phyloP scores from a whole-genome alignment of 2,888 invertebrate genomes.

The Pterostichus madidus region DNA sequence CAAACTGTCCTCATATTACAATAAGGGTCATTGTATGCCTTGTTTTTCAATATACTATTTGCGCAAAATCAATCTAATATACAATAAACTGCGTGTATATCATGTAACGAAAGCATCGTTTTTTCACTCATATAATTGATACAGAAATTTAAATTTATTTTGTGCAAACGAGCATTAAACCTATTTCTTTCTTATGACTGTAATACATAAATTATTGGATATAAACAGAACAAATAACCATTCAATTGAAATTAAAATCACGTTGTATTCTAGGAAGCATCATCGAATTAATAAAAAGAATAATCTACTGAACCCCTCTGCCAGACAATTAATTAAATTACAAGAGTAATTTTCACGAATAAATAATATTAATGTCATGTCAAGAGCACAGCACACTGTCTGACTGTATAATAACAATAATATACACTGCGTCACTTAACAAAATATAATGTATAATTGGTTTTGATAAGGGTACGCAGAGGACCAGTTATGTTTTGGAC shows the following conservation, averaged over 20 bases:
- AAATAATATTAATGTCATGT: slow-evolving; percentile 67
- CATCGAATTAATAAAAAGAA: slow-evolving; percentile 46
- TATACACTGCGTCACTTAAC: slow-evolving; percentile 76
- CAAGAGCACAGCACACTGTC: slow-evolving; percentile 73
- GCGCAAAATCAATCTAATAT: too few relatives aligned
- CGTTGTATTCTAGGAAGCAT: slow-evolving; percentile 27
- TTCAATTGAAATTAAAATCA: slow-evolving; percentile 50
- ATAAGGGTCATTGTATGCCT: too few relatives aligned
- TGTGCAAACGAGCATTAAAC: too few relatives aligned
- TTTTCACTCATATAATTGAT: too few relatives aligned
- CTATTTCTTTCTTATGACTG: too few relatives aligned
- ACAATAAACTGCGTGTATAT: too few relatives aligned
- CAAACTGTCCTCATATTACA: too few relatives aligned
- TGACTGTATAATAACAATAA: slow-evolving; percentile 76
- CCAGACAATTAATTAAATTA: slow-evolving; percentile 65
- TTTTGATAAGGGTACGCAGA: slow-evolving; percentile 77
- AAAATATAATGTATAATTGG: slow-evolving; percentile 77
- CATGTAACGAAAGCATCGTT: too few relatives aligned
- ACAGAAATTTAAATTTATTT: too few relatives aligned
- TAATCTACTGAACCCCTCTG: slow-evolving; percentile 20
- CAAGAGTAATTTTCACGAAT: slow-evolving; percentile 65
- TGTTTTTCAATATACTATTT: too few relatives aligned
- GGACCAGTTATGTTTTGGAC: slow-evolving; percentile 68
- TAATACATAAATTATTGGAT: slow-evolving; percentile 11
- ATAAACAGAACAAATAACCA: slow-evolving; percentile 29